A percentile compares a stretch with the other conserved stretches of the same genome.
These are phyloP conservation scores for Phyllotreta striolata DNA, from an alignment of 2,888 invertebrate species.

Conservation along the genomic window DNA sequence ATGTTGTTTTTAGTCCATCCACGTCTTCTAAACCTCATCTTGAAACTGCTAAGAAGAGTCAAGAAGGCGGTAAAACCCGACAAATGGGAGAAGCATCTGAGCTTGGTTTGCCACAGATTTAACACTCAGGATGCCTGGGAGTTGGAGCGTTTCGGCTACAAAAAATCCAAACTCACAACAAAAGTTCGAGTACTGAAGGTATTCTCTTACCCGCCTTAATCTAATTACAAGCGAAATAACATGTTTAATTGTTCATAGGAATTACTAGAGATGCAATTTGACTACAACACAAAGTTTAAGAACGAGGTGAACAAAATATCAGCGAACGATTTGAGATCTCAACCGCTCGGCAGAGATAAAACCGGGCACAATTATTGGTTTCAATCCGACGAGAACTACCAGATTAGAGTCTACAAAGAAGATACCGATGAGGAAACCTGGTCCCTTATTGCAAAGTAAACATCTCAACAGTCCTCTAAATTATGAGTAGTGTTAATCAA, in stretches of 20 bases:
- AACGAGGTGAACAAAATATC: slow-evolving; percentile 81
- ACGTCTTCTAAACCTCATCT: slow-evolving; percentile 84
- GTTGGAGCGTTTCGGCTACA: slow-evolving; percentile 94
- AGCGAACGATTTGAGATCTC: slow-evolving; percentile 81
- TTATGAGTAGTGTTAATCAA: slow-evolving; percentile 6
- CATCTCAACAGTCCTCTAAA: neutral
- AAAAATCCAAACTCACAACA: slow-evolving; percentile 85
- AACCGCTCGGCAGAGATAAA: slow-evolving; percentile 92
- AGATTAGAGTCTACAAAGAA: slow-evolving; percentile 92
- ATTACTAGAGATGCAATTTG: slow-evolving; percentile 93
- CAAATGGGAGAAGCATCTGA: slow-evolving; percentile 89
- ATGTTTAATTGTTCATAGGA: slow-evolving; percentile 66
- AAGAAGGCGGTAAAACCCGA: slow-evolving; percentile 79
- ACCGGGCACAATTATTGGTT: slow-evolving; percentile 94
- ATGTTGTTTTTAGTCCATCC: slow-evolving; percentile 74
- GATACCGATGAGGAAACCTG: slow-evolving; percentile 96
- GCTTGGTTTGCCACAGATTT: slow-evolving; percentile 91
- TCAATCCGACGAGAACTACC: slow-evolving; percentile 87
- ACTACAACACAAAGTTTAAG: slow-evolving; percentile 92
- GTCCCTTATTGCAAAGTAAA: slow-evolving; percentile 88
- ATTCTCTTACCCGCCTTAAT: neutral
- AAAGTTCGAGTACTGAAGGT: slow-evolving; percentile 93
- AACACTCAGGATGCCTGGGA: slow-evolving; percentile 95
- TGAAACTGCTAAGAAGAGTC: slow-evolving; percentile 87
- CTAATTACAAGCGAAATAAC: slow-evolving; percentile 28